Conservation (phyloP, 2,797 vertebrate species). For the Rhinella marina region DNA sequence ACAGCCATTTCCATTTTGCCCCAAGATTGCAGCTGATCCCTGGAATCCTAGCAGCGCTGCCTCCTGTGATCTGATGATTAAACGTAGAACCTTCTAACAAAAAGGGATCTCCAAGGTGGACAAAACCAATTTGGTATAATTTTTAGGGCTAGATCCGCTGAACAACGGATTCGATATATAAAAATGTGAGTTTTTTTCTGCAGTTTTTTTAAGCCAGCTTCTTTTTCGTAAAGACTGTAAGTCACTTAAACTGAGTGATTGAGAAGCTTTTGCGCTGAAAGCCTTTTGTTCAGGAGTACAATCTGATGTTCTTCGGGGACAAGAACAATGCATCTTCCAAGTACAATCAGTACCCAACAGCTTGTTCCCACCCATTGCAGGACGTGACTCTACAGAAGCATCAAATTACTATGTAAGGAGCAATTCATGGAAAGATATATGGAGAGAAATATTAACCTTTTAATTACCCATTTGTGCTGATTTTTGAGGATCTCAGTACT, state of each 20-base stretch:
- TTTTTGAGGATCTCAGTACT: not conserved
- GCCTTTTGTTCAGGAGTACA: conserved; percentile 31
- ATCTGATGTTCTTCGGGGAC: conserved; percentile 27
- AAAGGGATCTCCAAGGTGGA: no score
- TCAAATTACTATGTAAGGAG: not conserved
- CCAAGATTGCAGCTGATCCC: no score
- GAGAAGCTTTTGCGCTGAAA: not conserved
- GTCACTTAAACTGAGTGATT: not conserved
- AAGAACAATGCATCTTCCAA: conserved; percentile 5
- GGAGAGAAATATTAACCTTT: not conserved
- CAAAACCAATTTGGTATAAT: not conserved
- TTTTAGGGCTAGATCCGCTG: not conserved
- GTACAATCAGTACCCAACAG: not conserved
- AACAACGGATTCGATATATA: not conserved
- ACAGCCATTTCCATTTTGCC: no score
- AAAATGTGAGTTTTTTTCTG: not conserved
- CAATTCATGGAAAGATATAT: not conserved
- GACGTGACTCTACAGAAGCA: not conserved
- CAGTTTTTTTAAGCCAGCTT: not conserved
- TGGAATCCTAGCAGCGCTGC: no score
- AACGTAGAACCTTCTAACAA: no score
- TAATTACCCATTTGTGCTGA: not conserved
- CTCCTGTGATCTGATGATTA: no score
- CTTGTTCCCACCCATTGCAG: not conserved
- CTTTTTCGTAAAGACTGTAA: not conserved